Evolutionary conservation across 2,888 invertebrate species (phyloP).

Genomic region (Tanytarsus gracilentus): DNA sequence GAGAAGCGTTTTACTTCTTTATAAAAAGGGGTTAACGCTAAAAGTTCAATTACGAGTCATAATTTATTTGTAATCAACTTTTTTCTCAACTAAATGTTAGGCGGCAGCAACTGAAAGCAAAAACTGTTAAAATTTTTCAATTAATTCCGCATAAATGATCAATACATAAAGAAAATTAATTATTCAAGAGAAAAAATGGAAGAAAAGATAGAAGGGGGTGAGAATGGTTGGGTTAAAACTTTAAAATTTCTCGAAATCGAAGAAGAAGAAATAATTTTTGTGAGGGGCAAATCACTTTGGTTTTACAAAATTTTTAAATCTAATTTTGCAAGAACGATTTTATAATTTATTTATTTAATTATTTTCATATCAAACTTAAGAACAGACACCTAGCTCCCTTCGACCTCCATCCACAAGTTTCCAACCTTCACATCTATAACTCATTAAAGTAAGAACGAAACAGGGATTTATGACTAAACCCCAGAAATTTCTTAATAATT

Average conservation of each 20-base stretch:
- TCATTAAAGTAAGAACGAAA: slow-evolving; percentile 14
- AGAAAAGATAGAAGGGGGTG: background rate
- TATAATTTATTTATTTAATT: no score
- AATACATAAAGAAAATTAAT: slow-evolving; percentile 26
- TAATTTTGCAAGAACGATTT: no score
- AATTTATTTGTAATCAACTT: slow-evolving; percentile 29
- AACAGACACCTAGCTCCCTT: no score
- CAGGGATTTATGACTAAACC: slow-evolving; percentile 26
- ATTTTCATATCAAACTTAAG: no score
- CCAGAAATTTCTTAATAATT: background rate
- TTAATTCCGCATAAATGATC: slow-evolving; percentile 29
- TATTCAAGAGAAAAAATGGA: slow-evolving; percentile 17
- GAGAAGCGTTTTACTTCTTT: no score
- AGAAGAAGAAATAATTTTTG: slow-evolving; percentile 3
- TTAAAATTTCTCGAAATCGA: background rate
- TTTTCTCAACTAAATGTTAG: background rate
- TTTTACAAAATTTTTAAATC: no score
- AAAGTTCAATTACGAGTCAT: slow-evolving; percentile 27
- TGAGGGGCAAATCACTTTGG: no score
- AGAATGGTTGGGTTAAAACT: slow-evolving; percentile 2
- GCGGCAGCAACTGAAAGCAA: background rate
- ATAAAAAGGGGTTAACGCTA: background rate
- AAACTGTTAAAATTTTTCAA: slow-evolving; percentile 28
- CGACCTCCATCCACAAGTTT: no score
- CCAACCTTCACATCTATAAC: no score